These are phyloP conservation scores for Cardiocondyla obscurior DNA, from an alignment of 1,140 invertebrate species.

Conservation along the genomic window DNA sequence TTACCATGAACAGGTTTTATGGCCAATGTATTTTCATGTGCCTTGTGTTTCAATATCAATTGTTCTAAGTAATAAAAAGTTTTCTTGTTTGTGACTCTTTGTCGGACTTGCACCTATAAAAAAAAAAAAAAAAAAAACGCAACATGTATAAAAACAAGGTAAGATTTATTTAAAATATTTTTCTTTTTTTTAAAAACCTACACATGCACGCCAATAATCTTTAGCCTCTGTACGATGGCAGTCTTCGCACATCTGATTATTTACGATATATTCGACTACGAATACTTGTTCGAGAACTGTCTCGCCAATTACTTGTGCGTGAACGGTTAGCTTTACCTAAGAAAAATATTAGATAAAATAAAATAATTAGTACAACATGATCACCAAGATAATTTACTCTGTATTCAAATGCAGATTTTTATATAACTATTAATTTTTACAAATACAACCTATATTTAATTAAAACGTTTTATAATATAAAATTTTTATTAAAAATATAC, in stretches of 20 bases:
- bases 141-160: slow-evolving; percentile 8
- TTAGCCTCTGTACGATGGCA: slow-evolving; percentile 98
- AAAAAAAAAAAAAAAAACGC: slow-evolving; percentile 44
- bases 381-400: too few species aligned
- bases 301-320: slow-evolving; percentile 95
- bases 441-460: too few species aligned
- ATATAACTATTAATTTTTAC: too few species aligned
- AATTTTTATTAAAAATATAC: too few species aligned
- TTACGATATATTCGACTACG: slow-evolving; percentile 96
- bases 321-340: slow-evolving; percentile 97
- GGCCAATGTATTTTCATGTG: slow-evolving; percentile 95
- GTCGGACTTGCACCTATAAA: slow-evolving; percentile 91
- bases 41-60: slow-evolving; percentile 97
- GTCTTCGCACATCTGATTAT: slow-evolving; percentile 98
- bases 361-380: too few species aligned
- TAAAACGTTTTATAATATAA: too few species aligned
- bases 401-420: too few species aligned
- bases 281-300: slow-evolving; percentile 96
- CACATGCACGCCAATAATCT: slow-evolving; percentile 97
- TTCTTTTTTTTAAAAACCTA: slow-evolving; percentile 80
- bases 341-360: slow-evolving; percentile 56
- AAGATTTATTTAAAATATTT: slow-evolving; percentile 9
- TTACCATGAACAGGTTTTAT: slow-evolving; percentile 97
- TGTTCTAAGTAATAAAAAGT: slow-evolving; percentile 99
- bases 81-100: slow-evolving; percentile 97